Conservation (phyloP, 2,888 invertebrate genomes). For the Drosophila subsilvestris region DNA sequence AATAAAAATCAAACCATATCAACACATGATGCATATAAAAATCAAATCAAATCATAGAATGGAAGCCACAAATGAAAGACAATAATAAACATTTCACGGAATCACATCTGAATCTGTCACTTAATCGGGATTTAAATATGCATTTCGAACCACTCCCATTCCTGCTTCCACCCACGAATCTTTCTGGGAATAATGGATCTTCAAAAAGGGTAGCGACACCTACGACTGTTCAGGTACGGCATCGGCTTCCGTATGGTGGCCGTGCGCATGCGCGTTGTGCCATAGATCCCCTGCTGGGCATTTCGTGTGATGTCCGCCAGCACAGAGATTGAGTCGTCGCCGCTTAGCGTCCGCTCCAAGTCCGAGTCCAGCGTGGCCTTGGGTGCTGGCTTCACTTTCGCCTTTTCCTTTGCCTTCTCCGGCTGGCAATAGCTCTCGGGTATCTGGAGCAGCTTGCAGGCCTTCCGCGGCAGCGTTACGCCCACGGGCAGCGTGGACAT, state of each 20-base stretch:
- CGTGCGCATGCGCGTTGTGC: slow-evolving; percentile 78
- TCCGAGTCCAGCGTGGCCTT: slow-evolving; percentile 56
- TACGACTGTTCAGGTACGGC: slow-evolving; percentile 82
- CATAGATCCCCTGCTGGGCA: slow-evolving; percentile 73
- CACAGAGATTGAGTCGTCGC: slow-evolving; percentile 39
- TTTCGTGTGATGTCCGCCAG: slow-evolving; percentile 61
- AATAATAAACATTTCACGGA: not conserved
- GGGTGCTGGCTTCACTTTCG: slow-evolving; percentile 28
- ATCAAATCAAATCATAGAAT: slow-evolving; percentile 3
- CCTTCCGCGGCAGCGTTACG: slow-evolving; percentile 77
- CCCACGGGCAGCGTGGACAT: slow-evolving; percentile 80
- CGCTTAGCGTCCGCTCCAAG: slow-evolving; percentile 44
- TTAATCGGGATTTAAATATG: slow-evolving; percentile 3
- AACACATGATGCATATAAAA: slow-evolving; percentile 33
- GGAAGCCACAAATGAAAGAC: not conserved
- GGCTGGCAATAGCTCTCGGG: slow-evolving; percentile 71
- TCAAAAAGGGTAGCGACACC: slow-evolving; percentile 50
- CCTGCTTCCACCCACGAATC: not conserved
- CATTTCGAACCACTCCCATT: not conserved
- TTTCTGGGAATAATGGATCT: not conserved
- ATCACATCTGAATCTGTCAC: not conserved
- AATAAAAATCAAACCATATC: slow-evolving; percentile 21
- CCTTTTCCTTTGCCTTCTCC: not conserved
- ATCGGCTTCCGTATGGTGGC: slow-evolving; percentile 81
- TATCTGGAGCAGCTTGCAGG: slow-evolving; percentile 82